Percentiles rank a stretch among this genome's conserved stretches.
These are phyloP conservation scores for Myxocyprinus asiaticus DNA, from an alignment of 2,113 vertebrate species.

Conservation along the genomic window DNA sequence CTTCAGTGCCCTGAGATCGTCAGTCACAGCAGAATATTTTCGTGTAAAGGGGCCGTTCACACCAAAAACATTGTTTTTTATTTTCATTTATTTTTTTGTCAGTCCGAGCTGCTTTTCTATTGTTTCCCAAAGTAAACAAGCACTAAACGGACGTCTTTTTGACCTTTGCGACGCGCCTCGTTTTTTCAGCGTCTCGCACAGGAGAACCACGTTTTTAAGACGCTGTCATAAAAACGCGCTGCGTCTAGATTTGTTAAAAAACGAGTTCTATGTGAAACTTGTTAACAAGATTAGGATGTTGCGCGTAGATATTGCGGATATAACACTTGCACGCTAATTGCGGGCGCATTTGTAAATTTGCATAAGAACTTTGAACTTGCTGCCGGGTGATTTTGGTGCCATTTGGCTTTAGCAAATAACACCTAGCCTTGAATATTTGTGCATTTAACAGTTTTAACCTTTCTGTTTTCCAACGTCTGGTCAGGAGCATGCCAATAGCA, in stretches of 20 bases:
- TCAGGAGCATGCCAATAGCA: not conserved
- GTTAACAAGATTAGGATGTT: slow-evolving; percentile 17
- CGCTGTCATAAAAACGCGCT: no score
- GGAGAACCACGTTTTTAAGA: no score
- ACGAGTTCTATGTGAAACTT: not conserved
- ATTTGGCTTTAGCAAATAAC: slow-evolving; percentile 25
- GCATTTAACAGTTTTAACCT: slow-evolving; percentile 22
- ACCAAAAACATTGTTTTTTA: no score
- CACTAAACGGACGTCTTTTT: no score
- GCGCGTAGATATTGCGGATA: slow-evolving; percentile 7
- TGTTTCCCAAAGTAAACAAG: no score
- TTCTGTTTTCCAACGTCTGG: slow-evolving; percentile 11
- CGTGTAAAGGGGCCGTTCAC: no score
- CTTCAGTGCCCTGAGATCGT: no score
- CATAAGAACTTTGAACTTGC: slow-evolving; percentile 19
- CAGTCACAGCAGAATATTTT: not conserved
- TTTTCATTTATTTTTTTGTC: no score
- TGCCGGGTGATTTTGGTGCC: slow-evolving; percentile 4
- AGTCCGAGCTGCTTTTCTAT: no score
- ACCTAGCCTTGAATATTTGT: not conserved
- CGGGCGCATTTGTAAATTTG: slow-evolving; percentile 9
- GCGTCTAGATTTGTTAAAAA: no score
- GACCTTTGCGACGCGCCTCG: no score
- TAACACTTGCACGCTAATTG: slow-evolving; percentile 48
- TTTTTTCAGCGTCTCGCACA: no score